Evolutionary conservation across 2,888 invertebrate genomes (phyloP).

Genomic region (Volucella inanis): DNA sequence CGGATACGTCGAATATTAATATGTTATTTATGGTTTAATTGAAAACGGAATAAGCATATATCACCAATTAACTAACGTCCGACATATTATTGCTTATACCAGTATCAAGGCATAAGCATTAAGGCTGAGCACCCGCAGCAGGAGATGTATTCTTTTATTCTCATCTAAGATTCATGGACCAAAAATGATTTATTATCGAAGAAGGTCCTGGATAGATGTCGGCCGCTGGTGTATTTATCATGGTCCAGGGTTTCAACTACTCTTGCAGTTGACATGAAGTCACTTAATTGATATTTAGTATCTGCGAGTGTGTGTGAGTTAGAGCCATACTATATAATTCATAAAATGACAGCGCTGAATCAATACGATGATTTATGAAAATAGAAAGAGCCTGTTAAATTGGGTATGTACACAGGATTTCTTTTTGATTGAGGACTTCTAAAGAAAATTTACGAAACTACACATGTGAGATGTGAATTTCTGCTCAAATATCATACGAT

Average conservation of each 20-base stretch:
- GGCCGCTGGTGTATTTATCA: slow-evolving; percentile 33
- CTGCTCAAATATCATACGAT: no score
- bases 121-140: slow-evolving; percentile 1
- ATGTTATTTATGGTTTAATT: slow-evolving; percentile 74
- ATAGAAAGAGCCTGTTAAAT: slow-evolving; percentile 11
- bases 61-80: slow-evolving; percentile 74
- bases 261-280: slow-evolving; percentile 68
- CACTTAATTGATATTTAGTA: slow-evolving; percentile 73
- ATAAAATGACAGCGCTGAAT: slow-evolving; percentile 60
- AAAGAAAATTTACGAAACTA: no score
- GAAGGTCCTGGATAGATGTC: slow-evolving; percentile 49
- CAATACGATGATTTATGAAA: slow-evolving; percentile 71
- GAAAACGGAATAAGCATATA: slow-evolving; percentile 71
- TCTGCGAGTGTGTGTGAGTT: slow-evolving; percentile 49
- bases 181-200: slow-evolving; percentile 67
- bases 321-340: slow-evolving; percentile 66
- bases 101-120: not conserved
- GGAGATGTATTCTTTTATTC: slow-evolving; percentile 56
- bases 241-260: slow-evolving; percentile 43
- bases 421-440: no score
- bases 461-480: no score
- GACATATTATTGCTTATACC: slow-evolving; percentile 70
- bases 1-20: slow-evolving; percentile 66
- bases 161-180: slow-evolving; percentile 70
- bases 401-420: not conserved